Evolutionary conservation across 2,113 vertebrate species (phyloP), one percentile per base, ranked within the genome.

Genomic region (Takifugu bimaculatus): DNA sequence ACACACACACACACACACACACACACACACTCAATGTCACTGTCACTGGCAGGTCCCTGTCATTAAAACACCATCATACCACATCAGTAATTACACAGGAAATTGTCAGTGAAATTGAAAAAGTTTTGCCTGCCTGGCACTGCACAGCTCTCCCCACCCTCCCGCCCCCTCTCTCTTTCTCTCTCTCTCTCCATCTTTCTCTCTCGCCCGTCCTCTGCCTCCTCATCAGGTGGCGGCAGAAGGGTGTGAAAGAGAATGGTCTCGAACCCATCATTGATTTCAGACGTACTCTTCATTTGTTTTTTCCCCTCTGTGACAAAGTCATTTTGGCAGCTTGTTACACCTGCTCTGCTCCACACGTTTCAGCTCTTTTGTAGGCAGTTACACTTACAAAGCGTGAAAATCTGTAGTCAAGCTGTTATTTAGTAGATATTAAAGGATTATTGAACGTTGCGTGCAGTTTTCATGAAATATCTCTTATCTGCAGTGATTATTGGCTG

Each of bases 41-140:
- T 79, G 86, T 85, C 71, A 83, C 68, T 84, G 85, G 81, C 82
- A 88, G 86, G 84, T 83, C 82, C 77, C 77, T 81, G 85, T 84
- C 88, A 86, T 92, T 88, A 88, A 91, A 92, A 92, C 83, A 84
- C 88, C 89, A 93, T 92, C 91, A 91, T 73, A 88, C 87, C 87
- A 84, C 78, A 88, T 87, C 80, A 68, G 87, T 91, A 93, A 93
- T 93, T 90, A 84, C 85, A 74, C 89, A 91, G 91, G 90, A 91
- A 93, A 92, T 92, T 90, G 88, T 85, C 83, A 85, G 75, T 90
- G 91, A 90, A 92, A 90, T 92, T 90, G 88, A 87, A 91, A 91
- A 91, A 91, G 76, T 89, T 92, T 92, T 87, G 88, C 86, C 88
- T 85, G 80, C 71, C 35, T 39, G 35, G 35, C 85, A 75, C 88